These are phyloP conservation scores for Ornithorhynchus anatinus DNA, from an alignment of 2,113 vertebrate species.

Conservation along the genomic window DNA sequence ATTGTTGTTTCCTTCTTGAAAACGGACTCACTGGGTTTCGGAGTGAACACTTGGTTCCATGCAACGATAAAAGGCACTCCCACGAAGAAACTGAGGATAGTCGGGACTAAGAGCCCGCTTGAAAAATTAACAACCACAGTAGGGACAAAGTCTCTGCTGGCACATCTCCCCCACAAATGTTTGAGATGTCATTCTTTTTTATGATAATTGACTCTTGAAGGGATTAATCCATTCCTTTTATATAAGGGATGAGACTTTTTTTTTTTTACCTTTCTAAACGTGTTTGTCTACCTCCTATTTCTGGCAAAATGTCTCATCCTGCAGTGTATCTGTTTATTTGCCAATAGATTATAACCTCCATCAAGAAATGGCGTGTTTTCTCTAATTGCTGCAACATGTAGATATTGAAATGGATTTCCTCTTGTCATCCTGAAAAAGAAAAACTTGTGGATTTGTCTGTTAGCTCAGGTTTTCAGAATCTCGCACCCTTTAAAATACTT, in stretches of 20 bases:
- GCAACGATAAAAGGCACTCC: background rate
- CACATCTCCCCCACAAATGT: no score
- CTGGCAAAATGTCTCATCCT: no score
- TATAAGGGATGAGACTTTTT: no score
- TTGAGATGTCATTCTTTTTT: no score
- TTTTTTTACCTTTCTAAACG: no score
- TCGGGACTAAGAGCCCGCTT: background rate
- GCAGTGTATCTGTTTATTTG: no score
- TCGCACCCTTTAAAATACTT: background rate
- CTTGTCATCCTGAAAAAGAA: background rate
- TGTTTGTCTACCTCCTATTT: no score
- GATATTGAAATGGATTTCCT: background rate
- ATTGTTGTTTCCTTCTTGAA: background rate
- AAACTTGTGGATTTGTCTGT: background rate
- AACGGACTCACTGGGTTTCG: background rate
- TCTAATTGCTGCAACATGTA: background rate
- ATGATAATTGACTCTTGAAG: no score
- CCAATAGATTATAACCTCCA: no score
- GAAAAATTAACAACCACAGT: background rate
- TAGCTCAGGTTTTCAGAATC: background rate
- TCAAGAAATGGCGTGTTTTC: no score
- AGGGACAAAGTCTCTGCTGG: background rate
- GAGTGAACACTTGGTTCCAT: background rate
- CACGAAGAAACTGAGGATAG: background rate
- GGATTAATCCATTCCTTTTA: no score